Base-by-base conservation (phyloP, 1,140 invertebrate genomes). In the Dendrolimus punctatus region DNA sequence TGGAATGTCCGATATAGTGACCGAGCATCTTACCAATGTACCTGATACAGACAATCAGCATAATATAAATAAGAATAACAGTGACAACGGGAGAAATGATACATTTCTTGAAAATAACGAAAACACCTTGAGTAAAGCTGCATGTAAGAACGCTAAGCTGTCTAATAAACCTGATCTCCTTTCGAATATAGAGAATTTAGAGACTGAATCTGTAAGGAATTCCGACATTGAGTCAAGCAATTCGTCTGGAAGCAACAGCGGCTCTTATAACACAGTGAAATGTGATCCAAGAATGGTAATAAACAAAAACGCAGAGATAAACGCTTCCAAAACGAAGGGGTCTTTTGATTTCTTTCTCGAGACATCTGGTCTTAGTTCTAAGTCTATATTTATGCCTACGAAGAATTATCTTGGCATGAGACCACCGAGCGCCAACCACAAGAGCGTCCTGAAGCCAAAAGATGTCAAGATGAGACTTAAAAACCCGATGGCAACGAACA, bases 321-420 rank as follows among this genome's bases (percentile, higher is more conserved):
- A 69, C 41, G 71, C 56, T 5, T 60, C 62, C 47, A 83, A 76
- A 62, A 68, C 60, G 40, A 80, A 79, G 48, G 73, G 81, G 39
- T 71, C 90, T 39, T 93, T 92, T 58, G 93, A 94, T 76, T 91
- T 92, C 68, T 95, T 95, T 65, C 78, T 95, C 10, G 94, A 95
- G 71, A 91, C 91, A 36, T 94, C 93, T 54, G 94, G 94, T 48
- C 88, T 95, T 43, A 94, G 93, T 82, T 93, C 93, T 57, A 95
- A 95, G 76, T 94, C 93, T 5, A 93, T 95, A 62, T 88, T 94
- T 57, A 93, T 92, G 4, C 92, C 93, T 0, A 91, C 90, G 46
- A 89, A 92, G 59, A 71, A 66, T 49, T 82, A 79, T 50, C 40
- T 80, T 9, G 73, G 71, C 40, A 49, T 76, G 60, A 76, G 87